These are phyloP conservation scores for Beroe ovata DNA, from an alignment of 37 sponge, comb jelly and placozoan species.

Conservation along the genomic window DNA sequence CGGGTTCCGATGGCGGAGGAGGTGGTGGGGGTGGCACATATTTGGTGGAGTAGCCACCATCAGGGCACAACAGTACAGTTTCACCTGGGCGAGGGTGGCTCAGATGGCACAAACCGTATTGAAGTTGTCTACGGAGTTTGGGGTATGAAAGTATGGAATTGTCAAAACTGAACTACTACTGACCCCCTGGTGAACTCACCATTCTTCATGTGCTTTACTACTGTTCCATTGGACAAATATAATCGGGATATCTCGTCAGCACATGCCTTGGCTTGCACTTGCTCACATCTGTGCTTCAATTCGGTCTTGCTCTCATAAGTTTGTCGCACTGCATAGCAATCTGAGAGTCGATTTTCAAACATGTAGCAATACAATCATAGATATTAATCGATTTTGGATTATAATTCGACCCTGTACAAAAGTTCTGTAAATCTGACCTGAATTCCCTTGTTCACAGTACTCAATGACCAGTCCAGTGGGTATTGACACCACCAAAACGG, in stretches of 20 bases:
- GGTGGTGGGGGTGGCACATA: conserved; percentile 17
- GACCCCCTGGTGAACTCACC: too few relatives aligned
- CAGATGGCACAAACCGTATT: too few relatives aligned
- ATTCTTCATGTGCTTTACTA: conserved; percentile 44
- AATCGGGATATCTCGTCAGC: conserved; percentile 30
- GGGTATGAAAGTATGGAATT: too few relatives aligned
- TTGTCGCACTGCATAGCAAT: conserved; percentile 24
- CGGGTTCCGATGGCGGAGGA: conserved; percentile 30
- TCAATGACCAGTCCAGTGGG: conserved; percentile 29
- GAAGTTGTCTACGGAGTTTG: too few relatives aligned
- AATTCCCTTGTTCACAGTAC: conserved; percentile 14
- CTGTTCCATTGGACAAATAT: conserved; percentile 24
- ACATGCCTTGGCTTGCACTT: conserved; percentile 37
- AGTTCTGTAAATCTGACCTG: too few relatives aligned
- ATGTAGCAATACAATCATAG: background rate
- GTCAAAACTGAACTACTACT: too few relatives aligned
- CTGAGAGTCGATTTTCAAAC: background rate
- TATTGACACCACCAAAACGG: conserved; percentile 18
- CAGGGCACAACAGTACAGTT: conserved; percentile 40
- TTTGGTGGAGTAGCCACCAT: conserved; percentile 36
- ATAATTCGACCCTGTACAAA: background rate
- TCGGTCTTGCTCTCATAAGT: conserved; percentile 17
- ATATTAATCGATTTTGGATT: background rate
- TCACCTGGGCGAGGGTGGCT: too few relatives aligned
- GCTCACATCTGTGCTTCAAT: conserved; percentile 43